phyloP scores from a whole-genome alignment of 2,797 vertebrate species.

The Otolemur crassicaudatus region DNA sequence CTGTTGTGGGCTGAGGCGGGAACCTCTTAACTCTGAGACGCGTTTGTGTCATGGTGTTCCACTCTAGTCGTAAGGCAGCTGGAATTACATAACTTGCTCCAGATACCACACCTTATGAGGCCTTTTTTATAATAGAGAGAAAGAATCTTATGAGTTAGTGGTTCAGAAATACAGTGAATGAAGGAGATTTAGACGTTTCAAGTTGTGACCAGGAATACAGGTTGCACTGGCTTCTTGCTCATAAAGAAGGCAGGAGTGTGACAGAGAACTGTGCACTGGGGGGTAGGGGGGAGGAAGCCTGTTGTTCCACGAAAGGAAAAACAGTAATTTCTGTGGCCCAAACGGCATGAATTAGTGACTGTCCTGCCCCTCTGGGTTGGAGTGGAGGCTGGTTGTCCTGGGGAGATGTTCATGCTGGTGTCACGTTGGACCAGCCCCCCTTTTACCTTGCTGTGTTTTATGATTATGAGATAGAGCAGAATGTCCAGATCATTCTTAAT shows the following conservation, averaged over 20 bases:
- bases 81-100: background rate
- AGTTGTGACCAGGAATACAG: background rate
- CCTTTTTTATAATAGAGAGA: background rate
- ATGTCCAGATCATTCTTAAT: background rate
- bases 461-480: background rate
- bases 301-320: background rate
- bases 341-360: background rate
- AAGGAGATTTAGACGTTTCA: background rate
- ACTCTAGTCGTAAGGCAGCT: rapidly evolving
- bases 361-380: too few relatives aligned
- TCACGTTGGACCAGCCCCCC: background rate
- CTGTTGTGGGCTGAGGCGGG: background rate
- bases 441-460: background rate
- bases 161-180: background rate
- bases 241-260: background rate
- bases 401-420: background rate
- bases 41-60: background rate
- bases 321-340: background rate
- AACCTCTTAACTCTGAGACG: background rate
- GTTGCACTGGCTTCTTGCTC: background rate
- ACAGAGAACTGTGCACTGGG: too few relatives aligned
- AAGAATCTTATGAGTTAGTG: background rate
- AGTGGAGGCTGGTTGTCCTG: background rate
- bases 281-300: background rate
- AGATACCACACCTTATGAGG: background rate